phyloP scores from a whole-genome alignment of 1,140 invertebrate genomes.

The Liolophura sinensis region DNA sequence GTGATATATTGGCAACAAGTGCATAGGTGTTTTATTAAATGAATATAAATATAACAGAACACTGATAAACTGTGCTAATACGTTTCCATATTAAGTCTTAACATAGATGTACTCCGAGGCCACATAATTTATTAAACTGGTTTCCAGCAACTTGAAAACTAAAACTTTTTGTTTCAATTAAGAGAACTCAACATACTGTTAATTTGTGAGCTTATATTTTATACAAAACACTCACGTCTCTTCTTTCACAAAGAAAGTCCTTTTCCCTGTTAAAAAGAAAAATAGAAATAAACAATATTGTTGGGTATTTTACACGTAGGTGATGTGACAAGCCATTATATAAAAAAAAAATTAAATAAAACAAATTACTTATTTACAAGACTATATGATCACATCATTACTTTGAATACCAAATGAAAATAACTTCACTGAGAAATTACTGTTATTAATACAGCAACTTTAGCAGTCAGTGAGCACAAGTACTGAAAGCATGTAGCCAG shows the following conservation, averaged over 20 bases:
- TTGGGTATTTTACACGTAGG: no score
- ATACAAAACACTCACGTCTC: conserved; percentile 46
- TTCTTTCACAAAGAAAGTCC: conserved; percentile 46
- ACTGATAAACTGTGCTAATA: background rate
- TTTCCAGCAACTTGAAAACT: no score
- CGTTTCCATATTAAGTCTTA: no score
- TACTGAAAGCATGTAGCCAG: background rate
- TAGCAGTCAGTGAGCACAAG: background rate
- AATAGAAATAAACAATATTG: conserved; percentile 1
- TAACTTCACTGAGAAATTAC: background rate
- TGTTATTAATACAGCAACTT: background rate
- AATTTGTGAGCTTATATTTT: background rate
- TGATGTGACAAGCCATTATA: no score
- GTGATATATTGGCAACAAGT: background rate
- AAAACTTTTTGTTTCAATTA: no score
- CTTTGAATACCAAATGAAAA: background rate
- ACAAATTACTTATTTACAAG: background rate
- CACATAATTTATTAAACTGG: background rate
- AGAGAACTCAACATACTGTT: no score
- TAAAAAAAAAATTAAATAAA: no score
- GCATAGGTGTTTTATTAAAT: no score
- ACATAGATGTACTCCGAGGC: background rate
- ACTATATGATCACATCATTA: background rate
- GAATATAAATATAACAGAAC: conserved; percentile 7
- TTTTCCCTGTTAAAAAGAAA: conserved; percentile 37